Conservation (phyloP, 2,797 vertebrate species). For the Poeciliopsis presidionis region DNA sequence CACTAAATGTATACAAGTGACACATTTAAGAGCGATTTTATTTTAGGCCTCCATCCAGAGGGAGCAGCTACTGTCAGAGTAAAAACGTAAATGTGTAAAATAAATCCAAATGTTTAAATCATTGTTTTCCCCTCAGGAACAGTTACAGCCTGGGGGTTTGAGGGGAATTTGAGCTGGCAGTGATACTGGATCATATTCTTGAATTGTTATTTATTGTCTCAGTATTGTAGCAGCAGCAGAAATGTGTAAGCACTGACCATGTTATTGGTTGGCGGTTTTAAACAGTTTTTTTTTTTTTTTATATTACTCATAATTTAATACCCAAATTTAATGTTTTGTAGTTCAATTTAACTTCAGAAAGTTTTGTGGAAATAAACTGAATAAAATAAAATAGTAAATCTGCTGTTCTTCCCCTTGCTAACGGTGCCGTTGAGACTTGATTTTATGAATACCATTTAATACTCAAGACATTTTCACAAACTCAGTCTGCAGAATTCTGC, state of each 20-base stretch:
- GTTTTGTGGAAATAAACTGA: not conserved
- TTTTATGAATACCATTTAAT: slow-evolving; percentile 10
- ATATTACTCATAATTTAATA: not conserved
- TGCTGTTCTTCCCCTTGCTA: not conserved
- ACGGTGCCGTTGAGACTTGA: slow-evolving; percentile 5
- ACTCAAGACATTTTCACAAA: slow-evolving; percentile 3
- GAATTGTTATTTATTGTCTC: slow-evolving; percentile 35
- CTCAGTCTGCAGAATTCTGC: not conserved
- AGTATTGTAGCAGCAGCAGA: slow-evolving; percentile 26
- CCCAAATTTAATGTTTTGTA: not conserved
- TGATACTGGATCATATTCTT: slow-evolving; percentile 47
- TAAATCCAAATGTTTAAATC: slow-evolving; percentile 60
- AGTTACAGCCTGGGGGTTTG: slow-evolving; percentile 30
- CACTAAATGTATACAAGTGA: slow-evolving; percentile 14
- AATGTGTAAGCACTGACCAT: slow-evolving; percentile 13
- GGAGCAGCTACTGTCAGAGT: slow-evolving; percentile 39
- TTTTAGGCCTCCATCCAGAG: slow-evolving; percentile 31
- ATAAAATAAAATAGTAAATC: not conserved
- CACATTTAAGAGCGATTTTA: slow-evolving; percentile 31
- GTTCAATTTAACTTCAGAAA: not conserved
- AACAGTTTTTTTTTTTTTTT: not conserved
- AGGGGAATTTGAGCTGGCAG: slow-evolving; percentile 30
- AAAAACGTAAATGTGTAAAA: slow-evolving; percentile 49
- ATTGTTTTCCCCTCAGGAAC: slow-evolving; percentile 34
- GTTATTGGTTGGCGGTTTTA: slow-evolving; percentile 9